phyloP scores from a whole-genome alignment of 1,140 invertebrate species.

The Berghia stephanieae region DNA sequence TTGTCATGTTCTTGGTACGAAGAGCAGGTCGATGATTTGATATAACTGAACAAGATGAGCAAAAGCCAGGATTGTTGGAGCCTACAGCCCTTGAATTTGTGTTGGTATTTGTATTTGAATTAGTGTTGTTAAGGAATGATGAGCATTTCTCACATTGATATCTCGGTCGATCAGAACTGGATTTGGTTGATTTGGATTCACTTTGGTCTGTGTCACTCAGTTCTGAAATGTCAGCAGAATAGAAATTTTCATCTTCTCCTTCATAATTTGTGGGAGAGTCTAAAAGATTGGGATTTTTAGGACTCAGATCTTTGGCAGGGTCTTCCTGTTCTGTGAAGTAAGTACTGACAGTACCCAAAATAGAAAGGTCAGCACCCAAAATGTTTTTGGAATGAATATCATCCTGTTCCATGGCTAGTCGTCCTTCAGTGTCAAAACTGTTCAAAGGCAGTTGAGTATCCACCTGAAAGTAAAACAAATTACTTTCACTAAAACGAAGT shows the following conservation, averaged over 20 bases:
- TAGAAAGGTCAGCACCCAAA: constrained; percentile 40
- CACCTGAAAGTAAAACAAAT: constrained; percentile 24
- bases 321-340: constrained; percentile 39
- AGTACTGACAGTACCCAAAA: constrained; percentile 37
- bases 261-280: constrained; percentile 30
- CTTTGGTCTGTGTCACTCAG: constrained; percentile 39
- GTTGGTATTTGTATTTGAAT: no score
- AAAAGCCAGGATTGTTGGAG: neutral
- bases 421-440: constrained; percentile 38
- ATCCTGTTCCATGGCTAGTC: constrained; percentile 32
- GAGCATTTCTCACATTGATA: constrained; percentile 24
- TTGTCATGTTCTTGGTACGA: constrained; percentile 32
- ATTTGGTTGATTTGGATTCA: constrained; percentile 33
- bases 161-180: constrained; percentile 26
- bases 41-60: constrained; percentile 26
- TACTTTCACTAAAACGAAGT: no score
- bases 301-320: constrained; percentile 21
- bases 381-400: constrained; percentile 26
- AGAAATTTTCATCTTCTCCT: constrained; percentile 41
- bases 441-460: constrained; percentile 39
- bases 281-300: constrained; percentile 18
- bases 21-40: constrained; percentile 32
- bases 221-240: constrained; percentile 40
- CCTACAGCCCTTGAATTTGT: no score
- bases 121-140: no score